phyloP scores from a whole-genome alignment of 2,888 invertebrate genomes.

The Agonum fuliginosum region DNA sequence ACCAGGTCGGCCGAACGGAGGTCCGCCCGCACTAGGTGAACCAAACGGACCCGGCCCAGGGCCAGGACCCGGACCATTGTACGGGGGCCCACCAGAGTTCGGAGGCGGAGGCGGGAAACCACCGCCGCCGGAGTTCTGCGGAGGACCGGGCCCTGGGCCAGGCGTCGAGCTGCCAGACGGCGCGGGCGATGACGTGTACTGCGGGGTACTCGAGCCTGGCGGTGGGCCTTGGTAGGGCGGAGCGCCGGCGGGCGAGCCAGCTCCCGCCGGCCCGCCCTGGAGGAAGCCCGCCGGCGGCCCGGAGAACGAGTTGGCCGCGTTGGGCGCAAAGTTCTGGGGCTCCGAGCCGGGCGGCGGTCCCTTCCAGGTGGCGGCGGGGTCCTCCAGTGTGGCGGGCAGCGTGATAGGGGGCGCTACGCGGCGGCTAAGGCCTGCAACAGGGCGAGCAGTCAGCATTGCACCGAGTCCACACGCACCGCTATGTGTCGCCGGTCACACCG shows the following conservation, averaged over 20 bases:
- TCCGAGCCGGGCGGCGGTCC: slow-evolving; percentile 81
- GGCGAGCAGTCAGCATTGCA: slow-evolving; percentile 63
- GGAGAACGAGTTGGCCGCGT: slow-evolving; percentile 78
- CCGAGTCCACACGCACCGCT: slow-evolving; percentile 61
- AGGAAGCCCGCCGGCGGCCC: slow-evolving; percentile 76
- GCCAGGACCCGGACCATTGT: slow-evolving; percentile 79
- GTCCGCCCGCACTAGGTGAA: slow-evolving; percentile 78
- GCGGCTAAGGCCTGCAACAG: slow-evolving; percentile 86
- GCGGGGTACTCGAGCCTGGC: slow-evolving; percentile 86
- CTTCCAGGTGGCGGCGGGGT: slow-evolving; percentile 87
- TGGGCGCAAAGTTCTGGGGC: slow-evolving; percentile 80
- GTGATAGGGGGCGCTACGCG: slow-evolving; percentile 81
- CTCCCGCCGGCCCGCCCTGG: slow-evolving; percentile 81
- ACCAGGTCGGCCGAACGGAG: slow-evolving; percentile 79
- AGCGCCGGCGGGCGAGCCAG: slow-evolving; percentile 85
- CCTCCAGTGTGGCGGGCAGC: slow-evolving; percentile 85
- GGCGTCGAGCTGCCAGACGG: slow-evolving; percentile 89
- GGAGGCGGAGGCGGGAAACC: slow-evolving; percentile 76
- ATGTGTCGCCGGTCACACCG: slow-evolving; percentile 40
- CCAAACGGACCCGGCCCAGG: slow-evolving; percentile 79
- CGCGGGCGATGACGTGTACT: slow-evolving; percentile 90
- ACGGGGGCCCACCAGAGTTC: slow-evolving; percentile 81
- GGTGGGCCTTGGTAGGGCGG: slow-evolving; percentile 82
- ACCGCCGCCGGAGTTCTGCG: slow-evolving; percentile 70
- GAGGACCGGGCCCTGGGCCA: slow-evolving; percentile 80